These are phyloP conservation scores for Cataglyphis hispanica DNA, from an alignment of 1,140 invertebrate species.

Conservation along the genomic window DNA sequence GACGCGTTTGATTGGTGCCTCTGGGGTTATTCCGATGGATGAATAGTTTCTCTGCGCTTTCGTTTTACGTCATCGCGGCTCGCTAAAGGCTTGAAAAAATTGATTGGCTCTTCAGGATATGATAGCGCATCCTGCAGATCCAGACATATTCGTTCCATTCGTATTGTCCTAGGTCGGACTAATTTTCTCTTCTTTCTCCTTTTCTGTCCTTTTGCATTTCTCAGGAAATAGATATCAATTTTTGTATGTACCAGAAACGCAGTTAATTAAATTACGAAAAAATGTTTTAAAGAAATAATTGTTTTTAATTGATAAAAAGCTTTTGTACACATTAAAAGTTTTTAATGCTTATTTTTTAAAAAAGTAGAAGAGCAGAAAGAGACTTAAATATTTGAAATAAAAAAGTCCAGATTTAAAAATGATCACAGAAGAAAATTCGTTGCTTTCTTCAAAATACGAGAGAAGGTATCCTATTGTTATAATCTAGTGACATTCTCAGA, in stretches of 20 bases:
- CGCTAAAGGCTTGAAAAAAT: conserved; percentile 73
- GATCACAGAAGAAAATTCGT: background rate
- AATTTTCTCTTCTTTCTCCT: conserved; percentile 35
- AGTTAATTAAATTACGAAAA: background rate
- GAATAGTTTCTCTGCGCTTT: conserved; percentile 73
- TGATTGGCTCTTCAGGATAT: conserved; percentile 77
- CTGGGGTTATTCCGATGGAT: conserved; percentile 78
- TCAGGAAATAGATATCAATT: background rate
- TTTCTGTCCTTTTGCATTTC: background rate
- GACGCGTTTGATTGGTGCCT: conserved; percentile 78
- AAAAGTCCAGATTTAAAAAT: background rate
- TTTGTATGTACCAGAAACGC: background rate
- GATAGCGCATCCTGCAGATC: conserved; percentile 62
- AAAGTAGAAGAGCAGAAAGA: too few species aligned
- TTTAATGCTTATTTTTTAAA: background rate
- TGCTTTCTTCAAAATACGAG: background rate
- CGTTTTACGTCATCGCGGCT: conserved; percentile 70
- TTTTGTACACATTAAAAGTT: background rate
- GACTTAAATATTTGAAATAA: background rate
- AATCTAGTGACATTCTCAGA: background rate
- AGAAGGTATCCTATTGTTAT: background rate
- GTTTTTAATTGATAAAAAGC: background rate
- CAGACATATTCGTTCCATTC: conserved; percentile 2
- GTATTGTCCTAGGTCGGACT: background rate
- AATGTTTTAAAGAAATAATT: background rate